Base-by-base conservation (phyloP, 2,797 vertebrate genomes). In the Muraenolepis orangiensis region DNA sequence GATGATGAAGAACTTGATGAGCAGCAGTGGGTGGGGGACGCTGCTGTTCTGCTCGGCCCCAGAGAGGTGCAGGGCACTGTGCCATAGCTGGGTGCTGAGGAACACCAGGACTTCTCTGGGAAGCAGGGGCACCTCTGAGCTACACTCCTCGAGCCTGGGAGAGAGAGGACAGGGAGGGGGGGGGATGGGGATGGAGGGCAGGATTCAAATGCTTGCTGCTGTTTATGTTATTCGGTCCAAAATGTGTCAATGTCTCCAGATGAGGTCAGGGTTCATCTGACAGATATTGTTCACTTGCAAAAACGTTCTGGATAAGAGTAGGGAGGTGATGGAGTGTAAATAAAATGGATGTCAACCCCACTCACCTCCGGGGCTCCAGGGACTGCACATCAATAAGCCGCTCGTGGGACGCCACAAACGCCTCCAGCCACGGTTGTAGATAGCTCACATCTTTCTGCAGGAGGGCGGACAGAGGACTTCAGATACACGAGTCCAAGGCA, bases 351-450 rank as follows among this genome's bases (percentile, higher is more conserved):
- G 57, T 64, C 57, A 57, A 18, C 20, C 51, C 32, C 18, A 69
- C 93, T 94, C 88, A 99, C 97, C 96, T 94, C 32, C 94, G 87
- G 20, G 96, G 96, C 86, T 95, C 95, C 92, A 97, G 89, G 0
- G 96, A 96, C 36, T 94, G 91, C 28, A 96, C 94, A 13, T 95
- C 88, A 57, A 98, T 95, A 89, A 95, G 93, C 89, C 94, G 95
- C 90, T 98, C 95, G 13, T 97, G 98, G 85, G 92, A 93, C 0
- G 87, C 85, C 86, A 98, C 97, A 0, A 98, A 98, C 0, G 93
- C 93, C 85, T 97, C 95, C 82, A 99, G 91, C 96, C 96, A 98
- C 86, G 97, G 96, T 86, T 98, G 96, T 90, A 98, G 92, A 89
- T 96, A 97, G 20, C 84, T 87, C 79, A 95, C 94, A 88, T 98